These are phyloP conservation scores for Leptodactylus fallax DNA, from an alignment of 2,797 vertebrate species.

Conservation along the genomic window DNA sequence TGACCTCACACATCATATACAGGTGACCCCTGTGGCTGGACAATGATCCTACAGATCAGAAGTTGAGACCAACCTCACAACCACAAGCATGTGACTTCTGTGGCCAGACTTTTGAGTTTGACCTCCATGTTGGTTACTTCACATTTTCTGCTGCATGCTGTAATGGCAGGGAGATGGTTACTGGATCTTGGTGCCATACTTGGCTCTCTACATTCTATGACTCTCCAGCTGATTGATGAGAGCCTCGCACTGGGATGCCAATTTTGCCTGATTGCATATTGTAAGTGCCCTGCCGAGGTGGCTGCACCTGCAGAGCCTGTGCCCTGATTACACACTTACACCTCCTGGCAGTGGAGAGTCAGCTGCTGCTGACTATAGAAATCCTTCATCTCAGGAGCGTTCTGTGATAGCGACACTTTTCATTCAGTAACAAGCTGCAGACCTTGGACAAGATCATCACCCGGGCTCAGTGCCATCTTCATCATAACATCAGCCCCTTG, in stretches of 20 bases:
- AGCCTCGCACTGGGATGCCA: conserved; percentile 33
- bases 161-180: conserved; percentile 37
- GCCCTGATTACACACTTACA: conserved; percentile 43
- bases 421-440: not conserved
- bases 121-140: not conserved
- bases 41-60: too few relatives aligned
- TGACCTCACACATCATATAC: not conserved
- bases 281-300: conserved; percentile 28
- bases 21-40: too few relatives aligned
- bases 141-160: not conserved
- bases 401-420: not conserved
- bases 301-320: conserved; percentile 54
- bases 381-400: conserved; percentile 6
- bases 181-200: not conserved
- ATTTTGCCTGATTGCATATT: conserved; percentile 59
- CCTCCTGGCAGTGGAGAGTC: conserved; percentile 1
- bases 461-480: not conserved
- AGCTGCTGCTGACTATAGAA: conserved; percentile 3
- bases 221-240: conserved; percentile 61
- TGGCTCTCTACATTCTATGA: not conserved
- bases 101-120: not conserved
- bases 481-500: not conserved
- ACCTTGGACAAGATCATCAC: not conserved
- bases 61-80: too few relatives aligned
- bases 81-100: not conserved